These are phyloP conservation scores for Gari tellinella DNA, from an alignment of 2,888 invertebrate species.

Conservation along the genomic window DNA sequence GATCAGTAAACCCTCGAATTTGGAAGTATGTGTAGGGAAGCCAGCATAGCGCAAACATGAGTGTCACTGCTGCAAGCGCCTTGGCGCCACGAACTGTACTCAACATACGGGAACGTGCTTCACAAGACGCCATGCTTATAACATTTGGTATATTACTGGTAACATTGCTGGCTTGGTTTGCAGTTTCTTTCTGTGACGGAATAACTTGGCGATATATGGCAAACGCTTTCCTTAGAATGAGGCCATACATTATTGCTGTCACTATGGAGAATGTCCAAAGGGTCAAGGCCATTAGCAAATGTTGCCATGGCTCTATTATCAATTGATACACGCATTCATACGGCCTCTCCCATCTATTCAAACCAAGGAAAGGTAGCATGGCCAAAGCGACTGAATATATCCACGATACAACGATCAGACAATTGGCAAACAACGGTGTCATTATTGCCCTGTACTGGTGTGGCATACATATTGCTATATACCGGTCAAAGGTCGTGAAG, in stretches of 20 bases:
- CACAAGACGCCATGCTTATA: background rate
- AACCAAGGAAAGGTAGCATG: constrained; percentile 38
- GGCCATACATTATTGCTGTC: constrained; percentile 50
- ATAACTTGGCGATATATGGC: constrained; percentile 25
- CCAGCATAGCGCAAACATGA: constrained; percentile 57
- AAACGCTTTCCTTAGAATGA: constrained; percentile 49
- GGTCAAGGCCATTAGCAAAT: constrained; percentile 39
- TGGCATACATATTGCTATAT: constrained; percentile 55
- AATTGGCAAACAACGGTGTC: constrained; percentile 20
- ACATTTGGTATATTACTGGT: background rate
- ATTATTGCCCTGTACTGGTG: constrained; percentile 42
- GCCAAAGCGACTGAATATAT: constrained; percentile 28
- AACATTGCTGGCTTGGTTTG: background rate
- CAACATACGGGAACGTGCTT: constrained; percentile 8
- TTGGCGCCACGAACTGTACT: constrained; percentile 49
- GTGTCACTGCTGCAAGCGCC: constrained; percentile 45
- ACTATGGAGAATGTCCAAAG: constrained; percentile 36
- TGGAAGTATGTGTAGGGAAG: constrained; percentile 56
- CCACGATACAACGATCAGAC: constrained; percentile 44
- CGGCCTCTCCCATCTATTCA: constrained; percentile 40
- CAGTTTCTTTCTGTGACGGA: background rate
- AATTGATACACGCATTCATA: constrained; percentile 47
- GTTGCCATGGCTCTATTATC: constrained; percentile 22
- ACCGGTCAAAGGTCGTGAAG: constrained; percentile 62
- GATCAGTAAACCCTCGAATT: constrained; percentile 34